Evolutionary conservation across 23 tunicate genomes (phyloP), one percentile per base, ranked within the genome.

Genomic region (Ascidia mentula): DNA sequence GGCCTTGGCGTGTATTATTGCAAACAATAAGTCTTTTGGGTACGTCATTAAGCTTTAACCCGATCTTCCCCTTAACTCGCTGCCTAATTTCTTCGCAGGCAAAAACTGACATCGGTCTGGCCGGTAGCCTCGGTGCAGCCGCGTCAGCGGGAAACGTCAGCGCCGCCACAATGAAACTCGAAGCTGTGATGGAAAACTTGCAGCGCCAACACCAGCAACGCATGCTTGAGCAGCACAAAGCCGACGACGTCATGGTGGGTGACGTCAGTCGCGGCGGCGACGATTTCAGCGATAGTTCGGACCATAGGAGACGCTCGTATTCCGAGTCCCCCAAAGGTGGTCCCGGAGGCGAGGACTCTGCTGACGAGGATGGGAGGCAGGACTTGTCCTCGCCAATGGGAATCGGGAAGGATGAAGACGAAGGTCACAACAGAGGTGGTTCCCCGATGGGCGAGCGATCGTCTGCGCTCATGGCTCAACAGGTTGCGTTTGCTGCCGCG

Each of bases 101-200:
- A 13, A 84, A 91, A 70, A 84, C 89, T 2, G 97, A 91, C 39
- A 82, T 91, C 38, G 93, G 93, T 24, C 86, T 91, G 37, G 83
- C 96, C 38, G 88, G 88, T n/a, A 34, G 83, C 34, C 34, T 82
- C 45, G 46, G 86, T 0, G 12, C 80, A 18, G 69, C 72, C 18
- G 28, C 80, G 13, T 80, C 91, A n/a, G 82, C 78, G 69, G 77
- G 59, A 59, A 65, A 38, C 18, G 46, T 38, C 17, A 40, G 70
- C 26, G 78, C 88, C n/a, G 72, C 89, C 45, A 82, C 92, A 4
- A 89, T 85, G 84, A 85, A 95, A 37, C 79, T 95, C 22, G 98
- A 95, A 59, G 89, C 92, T 35, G 98, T 95, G 22, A 95, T 95
- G 98, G 98, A 95, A 72, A 86, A 85, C 40, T 72, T 95, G 42